Percentiles rank a stretch among this genome's conserved stretches.
Evolutionary conservation across 2,888 invertebrate species (phyloP).

Genomic region (Atrina japonica): DNA sequence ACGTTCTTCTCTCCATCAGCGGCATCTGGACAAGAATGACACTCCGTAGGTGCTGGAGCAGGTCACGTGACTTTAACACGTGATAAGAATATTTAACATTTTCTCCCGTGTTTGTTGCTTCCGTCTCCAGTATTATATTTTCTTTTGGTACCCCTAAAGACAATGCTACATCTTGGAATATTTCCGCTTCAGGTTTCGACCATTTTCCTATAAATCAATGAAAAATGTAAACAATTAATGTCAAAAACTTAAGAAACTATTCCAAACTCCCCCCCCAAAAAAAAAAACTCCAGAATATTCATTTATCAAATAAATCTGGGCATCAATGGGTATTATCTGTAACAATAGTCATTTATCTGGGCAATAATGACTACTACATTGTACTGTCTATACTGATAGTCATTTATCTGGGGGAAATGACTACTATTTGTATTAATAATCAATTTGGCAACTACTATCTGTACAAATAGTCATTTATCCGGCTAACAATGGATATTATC

Average conservation of each 20-base stretch:
- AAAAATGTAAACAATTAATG: neutral
- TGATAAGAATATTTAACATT: slow-evolving; percentile 67
- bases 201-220: slow-evolving; percentile 57
- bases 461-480: too few relatives aligned
- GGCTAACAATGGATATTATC: too few relatives aligned
- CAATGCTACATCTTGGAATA: slow-evolving; percentile 65
- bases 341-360: too few relatives aligned
- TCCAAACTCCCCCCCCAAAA: too few relatives aligned
- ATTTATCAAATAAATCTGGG: too few relatives aligned
- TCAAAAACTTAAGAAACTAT: neutral
- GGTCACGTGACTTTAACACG: slow-evolving; percentile 44
- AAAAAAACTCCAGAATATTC: too few relatives aligned
- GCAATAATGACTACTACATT: too few relatives aligned
- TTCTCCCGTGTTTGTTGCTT: slow-evolving; percentile 73
- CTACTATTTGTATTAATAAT: too few relatives aligned
- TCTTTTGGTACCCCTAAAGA: slow-evolving; percentile 62
- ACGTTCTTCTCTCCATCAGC: slow-evolving; percentile 71
- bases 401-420: too few relatives aligned
- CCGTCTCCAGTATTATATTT: slow-evolving; percentile 63
- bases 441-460: too few relatives aligned
- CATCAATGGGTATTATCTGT: too few relatives aligned
- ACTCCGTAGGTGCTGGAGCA: slow-evolving; percentile 41
- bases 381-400: too few relatives aligned
- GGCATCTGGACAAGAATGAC: slow-evolving; percentile 74
- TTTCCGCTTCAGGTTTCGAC: slow-evolving; percentile 68